These are phyloP conservation scores for Temnopleurus reevesii DNA, from an alignment of 53 echinoderm and acorn worm species.

Conservation along the genomic window DNA sequence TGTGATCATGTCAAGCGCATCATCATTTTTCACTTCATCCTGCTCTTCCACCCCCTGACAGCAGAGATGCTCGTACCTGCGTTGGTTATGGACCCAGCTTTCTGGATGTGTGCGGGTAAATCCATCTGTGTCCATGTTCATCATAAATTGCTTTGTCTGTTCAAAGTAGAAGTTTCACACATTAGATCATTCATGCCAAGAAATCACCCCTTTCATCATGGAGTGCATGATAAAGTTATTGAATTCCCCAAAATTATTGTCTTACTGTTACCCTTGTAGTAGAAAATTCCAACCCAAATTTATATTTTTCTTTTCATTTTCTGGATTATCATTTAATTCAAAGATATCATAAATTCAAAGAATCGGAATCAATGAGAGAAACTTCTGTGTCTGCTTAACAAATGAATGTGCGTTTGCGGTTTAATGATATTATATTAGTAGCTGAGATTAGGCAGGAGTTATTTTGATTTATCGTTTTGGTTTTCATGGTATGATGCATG, in stretches of 20 bases:
- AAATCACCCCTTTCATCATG: neutral
- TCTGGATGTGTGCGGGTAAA: slow-evolving; percentile 54
- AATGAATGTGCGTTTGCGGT: neutral
- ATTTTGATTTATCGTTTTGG: too few species aligned
- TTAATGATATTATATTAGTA: too few species aligned
- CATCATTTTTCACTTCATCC: slow-evolving; percentile 33
- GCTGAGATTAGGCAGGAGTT: too few species aligned
- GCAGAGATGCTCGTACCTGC: slow-evolving; percentile 39
- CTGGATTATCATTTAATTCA: neutral
- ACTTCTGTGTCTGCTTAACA: neutral
- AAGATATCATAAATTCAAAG: neutral
- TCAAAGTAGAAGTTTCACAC: neutral
- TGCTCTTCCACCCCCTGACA: slow-evolving; percentile 22
- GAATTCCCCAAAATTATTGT: neutral
- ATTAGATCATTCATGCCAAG: neutral
- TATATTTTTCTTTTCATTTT: too few species aligned
- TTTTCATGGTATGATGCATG: too few species aligned
- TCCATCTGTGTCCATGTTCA: slow-evolving; percentile 3
- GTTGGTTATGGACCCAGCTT: neutral
- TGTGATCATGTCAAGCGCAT: neutral
- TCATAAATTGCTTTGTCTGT: neutral
- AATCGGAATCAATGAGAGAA: slow-evolving; percentile 5
- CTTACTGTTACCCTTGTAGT: neutral
- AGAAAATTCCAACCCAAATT: too few species aligned
- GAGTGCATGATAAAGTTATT: neutral